Base-by-base conservation (phyloP, 2,888 invertebrate genomes). In the Busseola fusca region DNA sequence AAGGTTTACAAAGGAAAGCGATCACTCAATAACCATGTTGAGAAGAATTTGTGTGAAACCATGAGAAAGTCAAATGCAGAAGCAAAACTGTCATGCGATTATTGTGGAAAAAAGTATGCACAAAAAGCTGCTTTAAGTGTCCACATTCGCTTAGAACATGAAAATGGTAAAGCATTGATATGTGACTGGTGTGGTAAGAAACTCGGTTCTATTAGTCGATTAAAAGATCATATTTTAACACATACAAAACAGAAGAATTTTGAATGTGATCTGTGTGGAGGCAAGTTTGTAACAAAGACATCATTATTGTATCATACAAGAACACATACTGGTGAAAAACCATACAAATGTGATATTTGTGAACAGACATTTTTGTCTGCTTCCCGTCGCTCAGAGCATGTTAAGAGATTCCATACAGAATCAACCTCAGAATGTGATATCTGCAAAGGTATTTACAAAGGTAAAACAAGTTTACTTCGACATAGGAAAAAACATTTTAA, bases 191-290 rank as follows among this genome's bases (percentile, higher is more conserved):
- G 91, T 45, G 77, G 81, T 16, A 91, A 91, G 59, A 89, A 85
- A 64, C 83, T 88, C 52, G 76, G 86, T 78, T 85, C 84, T 12
- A 63, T 73, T 21, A 91, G 91, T 66, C 74, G 75, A 42, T 75
- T 90, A 34, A 84, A 85, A 27, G 83, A 85, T 12, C 91, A 91
- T 72, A 81, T 86, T 45, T 63, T 90, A 21, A 90, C 77, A 57
- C 91, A 91, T 79, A 91, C 91, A 0, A 86, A 86, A 60, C 88
- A 90, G 65, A 90, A 89, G 72, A 86, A 89, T 12, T 90, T 87
- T 76, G 70, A 78, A 16, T 91, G 91, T 82, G 74, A 81, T 25
- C 66, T 83, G 0, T 91, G 91, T 65, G 82, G 83, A 12, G 84
- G 87, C 0, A 82, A 84, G 67, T 91, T 89, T 84, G 89, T 86